Percentiles rank a stretch among this genome's conserved stretches.
Conservation (phyloP, 2,888 invertebrate species). For the Congeria kusceri region DNA sequence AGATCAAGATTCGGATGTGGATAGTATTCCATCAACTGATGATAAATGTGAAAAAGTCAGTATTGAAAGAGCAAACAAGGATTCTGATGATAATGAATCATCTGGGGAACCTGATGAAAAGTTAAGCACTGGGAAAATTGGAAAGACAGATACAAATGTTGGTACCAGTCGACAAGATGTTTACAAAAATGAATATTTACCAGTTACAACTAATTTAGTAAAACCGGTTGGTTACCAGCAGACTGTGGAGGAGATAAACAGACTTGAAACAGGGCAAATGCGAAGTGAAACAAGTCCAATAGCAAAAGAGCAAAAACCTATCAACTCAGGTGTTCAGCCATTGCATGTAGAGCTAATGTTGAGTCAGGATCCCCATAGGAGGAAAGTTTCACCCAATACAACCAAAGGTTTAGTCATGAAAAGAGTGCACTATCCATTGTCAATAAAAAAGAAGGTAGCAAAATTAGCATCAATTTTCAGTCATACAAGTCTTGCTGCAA, state of each 20-base stretch:
- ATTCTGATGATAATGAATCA: background rate
- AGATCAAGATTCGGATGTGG: slow-evolving; percentile 19
- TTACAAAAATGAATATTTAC: background rate
- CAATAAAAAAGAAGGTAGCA: slow-evolving; percentile 40
- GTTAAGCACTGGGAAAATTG: background rate
- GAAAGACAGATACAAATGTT: background rate
- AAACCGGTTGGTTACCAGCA: background rate
- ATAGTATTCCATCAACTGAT: background rate
- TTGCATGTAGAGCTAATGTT: no score
- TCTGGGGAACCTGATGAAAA: background rate
- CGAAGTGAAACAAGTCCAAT: background rate
- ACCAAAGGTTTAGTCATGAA: background rate
- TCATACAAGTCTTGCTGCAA: slow-evolving; percentile 13
- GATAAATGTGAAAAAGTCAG: background rate
- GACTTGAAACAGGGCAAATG: background rate
- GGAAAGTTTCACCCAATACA: no score
- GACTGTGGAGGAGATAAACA: no score
- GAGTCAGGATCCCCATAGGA: no score
- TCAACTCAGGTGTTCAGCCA: background rate
- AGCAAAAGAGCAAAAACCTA: background rate
- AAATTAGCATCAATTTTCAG: slow-evolving; percentile 33
- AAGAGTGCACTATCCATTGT: slow-evolving; percentile 30
- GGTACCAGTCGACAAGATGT: background rate
- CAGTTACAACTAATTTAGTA: background rate
- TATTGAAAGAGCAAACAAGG: background rate